phyloP scores from a whole-genome alignment of 2,888 invertebrate genomes.

The Peribatodes rhomboidaria region DNA sequence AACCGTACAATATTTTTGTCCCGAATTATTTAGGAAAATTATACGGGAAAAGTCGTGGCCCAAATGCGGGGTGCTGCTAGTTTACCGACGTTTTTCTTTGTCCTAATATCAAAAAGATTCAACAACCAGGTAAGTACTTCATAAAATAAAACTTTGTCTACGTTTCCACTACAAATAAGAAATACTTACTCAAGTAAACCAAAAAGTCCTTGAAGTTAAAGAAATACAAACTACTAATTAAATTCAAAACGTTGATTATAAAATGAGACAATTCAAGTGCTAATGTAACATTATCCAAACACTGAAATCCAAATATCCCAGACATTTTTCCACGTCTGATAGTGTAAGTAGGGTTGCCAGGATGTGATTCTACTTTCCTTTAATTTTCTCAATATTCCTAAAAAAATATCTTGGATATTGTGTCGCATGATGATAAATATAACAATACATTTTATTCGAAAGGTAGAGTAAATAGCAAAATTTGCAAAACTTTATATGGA shows the following conservation, averaged over 20 bases:
- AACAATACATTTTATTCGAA: too few species aligned
- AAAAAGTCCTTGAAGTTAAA: background rate
- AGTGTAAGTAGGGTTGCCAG: background rate
- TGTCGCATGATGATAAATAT: too few species aligned
- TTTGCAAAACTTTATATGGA: too few species aligned
- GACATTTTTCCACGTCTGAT: conserved; percentile 13
- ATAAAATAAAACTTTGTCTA: too few species aligned
- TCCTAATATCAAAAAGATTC: too few species aligned
- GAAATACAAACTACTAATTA: background rate
- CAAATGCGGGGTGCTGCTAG: too few species aligned
- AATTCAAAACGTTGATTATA: conserved; percentile 12
- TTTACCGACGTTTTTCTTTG: too few species aligned
- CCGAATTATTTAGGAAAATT: too few species aligned
- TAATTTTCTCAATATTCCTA: background rate
- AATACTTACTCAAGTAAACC: background rate
- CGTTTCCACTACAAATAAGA: background rate
- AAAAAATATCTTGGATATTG: background rate
- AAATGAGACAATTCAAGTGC: conserved; percentile 28
- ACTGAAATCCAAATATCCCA: conserved; percentile 8
- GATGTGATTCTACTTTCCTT: background rate
- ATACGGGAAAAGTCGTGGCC: too few species aligned
- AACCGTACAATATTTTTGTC: too few species aligned
- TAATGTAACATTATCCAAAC: conserved; percentile 18
- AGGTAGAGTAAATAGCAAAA: too few species aligned
- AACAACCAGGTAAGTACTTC: too few species aligned